phyloP scores from a whole-genome alignment of 2,113 vertebrate species.

The Ophiodon elongatus region DNA sequence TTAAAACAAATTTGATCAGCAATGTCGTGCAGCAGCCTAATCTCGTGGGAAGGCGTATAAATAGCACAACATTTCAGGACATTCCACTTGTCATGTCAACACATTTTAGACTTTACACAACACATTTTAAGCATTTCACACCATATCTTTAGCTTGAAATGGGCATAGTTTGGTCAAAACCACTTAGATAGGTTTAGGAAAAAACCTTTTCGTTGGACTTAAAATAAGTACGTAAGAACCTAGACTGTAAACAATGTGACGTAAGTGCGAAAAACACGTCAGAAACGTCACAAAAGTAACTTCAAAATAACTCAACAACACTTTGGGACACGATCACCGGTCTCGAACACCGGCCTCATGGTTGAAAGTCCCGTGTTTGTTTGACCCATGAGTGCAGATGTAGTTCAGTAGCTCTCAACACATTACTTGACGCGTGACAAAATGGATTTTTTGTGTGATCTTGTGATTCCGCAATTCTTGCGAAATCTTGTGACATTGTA shows the following conservation, averaged over 20 bases:
- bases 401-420: neutral
- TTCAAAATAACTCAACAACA: neutral
- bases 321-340: neutral
- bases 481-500: neutral
- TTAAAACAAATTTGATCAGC: neutral
- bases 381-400: too few relatives aligned
- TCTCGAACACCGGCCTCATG: too few relatives aligned
- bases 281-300: neutral
- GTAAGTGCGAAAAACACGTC: neutral
- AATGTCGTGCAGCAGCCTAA: neutral
- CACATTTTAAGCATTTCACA: too few relatives aligned
- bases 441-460: neutral
- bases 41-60: neutral
- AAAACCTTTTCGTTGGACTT: neutral
- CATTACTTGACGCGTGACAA: neutral
- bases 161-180: neutral
- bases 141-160: too few relatives aligned
- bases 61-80: neutral
- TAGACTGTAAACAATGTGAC: neutral
- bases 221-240: neutral
- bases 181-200: neutral
- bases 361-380: neutral
- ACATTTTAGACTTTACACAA: neutral
- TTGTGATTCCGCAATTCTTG: neutral
- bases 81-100: neutral